phyloP scores from a whole-genome alignment of 2,888 invertebrate genomes.

The Polyommatus icarus region DNA sequence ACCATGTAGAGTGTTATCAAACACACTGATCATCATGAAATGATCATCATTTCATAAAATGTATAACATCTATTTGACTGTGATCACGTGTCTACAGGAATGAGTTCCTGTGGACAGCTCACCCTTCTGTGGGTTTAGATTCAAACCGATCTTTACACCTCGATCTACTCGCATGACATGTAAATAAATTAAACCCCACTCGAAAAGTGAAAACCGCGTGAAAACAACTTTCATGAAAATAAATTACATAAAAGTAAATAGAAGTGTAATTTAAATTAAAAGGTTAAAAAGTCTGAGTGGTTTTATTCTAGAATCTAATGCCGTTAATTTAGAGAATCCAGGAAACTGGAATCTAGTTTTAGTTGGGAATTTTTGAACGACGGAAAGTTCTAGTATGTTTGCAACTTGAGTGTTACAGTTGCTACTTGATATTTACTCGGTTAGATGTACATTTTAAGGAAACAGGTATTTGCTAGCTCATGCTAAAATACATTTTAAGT shows the following conservation, averaged over 20 bases:
- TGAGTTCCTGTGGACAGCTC: too few relatives aligned
- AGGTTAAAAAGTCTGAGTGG: conserved; percentile 11
- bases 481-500: neutral
- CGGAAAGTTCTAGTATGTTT: conserved; percentile 11
- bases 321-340: neutral
- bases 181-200: neutral
- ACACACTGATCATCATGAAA: too few relatives aligned
- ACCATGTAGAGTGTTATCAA: too few relatives aligned
- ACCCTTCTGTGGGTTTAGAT: neutral
- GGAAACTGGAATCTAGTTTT: conserved; percentile 19
- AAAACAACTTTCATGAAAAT: neutral
- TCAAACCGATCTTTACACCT: neutral
- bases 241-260: conserved; percentile 19
- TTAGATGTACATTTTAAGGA: conserved; percentile 11
- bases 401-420: neutral
- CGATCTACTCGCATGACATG: neutral
- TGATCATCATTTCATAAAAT: too few relatives aligned
- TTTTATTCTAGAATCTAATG: conserved; percentile 16
- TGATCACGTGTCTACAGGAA: too few relatives aligned
- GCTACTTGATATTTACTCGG: neutral
- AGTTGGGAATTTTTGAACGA: conserved; percentile 23
- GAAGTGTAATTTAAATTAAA: conserved; percentile 7
- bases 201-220: neutral
- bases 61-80: too few relatives aligned
- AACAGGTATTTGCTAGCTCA: neutral